phyloP scores from a whole-genome alignment of 1,140 invertebrate genomes.

The Lutraria rhynchaena region DNA sequence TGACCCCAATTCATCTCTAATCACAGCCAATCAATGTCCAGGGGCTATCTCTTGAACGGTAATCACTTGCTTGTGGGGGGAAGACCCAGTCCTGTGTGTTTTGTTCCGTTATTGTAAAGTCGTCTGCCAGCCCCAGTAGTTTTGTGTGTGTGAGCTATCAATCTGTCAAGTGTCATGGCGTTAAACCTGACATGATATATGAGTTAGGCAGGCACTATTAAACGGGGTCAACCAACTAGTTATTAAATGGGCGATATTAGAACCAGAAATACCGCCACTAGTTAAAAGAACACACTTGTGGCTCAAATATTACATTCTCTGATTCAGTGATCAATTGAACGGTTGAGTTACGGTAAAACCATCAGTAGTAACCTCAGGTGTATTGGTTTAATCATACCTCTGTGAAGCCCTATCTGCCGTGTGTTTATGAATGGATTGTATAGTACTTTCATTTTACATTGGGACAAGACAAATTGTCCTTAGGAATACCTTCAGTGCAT shows the following conservation, averaged over 20 bases:
- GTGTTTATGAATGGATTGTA: slow-evolving; percentile 61
- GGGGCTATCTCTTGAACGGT: slow-evolving; percentile 20
- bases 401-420: slow-evolving; percentile 47
- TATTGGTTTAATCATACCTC: slow-evolving; percentile 7
- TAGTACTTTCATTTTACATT: slow-evolving; percentile 58
- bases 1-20: slow-evolving; percentile 10
- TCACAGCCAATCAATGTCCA: slow-evolving; percentile 36
- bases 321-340: slow-evolving; percentile 22
- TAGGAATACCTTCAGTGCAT: slow-evolving; percentile 47
- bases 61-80: slow-evolving; percentile 1
- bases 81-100: slow-evolving; percentile 7
- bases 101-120: slow-evolving; percentile 51
- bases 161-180: slow-evolving; percentile 79
- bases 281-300: slow-evolving; percentile 51
- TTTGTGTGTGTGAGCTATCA: slow-evolving; percentile 67
- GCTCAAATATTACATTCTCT: slow-evolving; percentile 30
- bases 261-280: slow-evolving; percentile 52
- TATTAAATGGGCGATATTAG: slow-evolving; percentile 61
- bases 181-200: slow-evolving; percentile 79
- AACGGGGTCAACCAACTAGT: slow-evolving; percentile 65
- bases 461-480: slow-evolving; percentile 48
- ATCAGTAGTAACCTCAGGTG: neutral
- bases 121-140: slow-evolving; percentile 33
- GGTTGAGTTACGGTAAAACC: too few relatives aligned
- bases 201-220: slow-evolving; percentile 71